Conservation (phyloP, 2,888 invertebrate species). For the Drosophila quinaria region DNA sequence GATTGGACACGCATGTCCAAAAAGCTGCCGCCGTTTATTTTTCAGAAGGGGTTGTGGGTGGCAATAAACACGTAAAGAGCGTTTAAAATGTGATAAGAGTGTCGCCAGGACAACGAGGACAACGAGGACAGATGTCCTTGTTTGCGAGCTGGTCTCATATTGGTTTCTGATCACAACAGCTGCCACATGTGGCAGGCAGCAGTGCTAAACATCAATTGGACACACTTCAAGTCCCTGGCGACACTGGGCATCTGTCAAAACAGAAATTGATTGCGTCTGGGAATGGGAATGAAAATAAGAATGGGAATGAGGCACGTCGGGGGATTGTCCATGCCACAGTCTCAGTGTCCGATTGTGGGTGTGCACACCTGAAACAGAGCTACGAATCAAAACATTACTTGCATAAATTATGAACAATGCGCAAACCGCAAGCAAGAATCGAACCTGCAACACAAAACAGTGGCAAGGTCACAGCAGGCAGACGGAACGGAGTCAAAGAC, state of each 20-base stretch:
- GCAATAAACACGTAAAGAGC: slow-evolving; percentile 79
- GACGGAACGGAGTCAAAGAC: not conserved
- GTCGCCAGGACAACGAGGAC: slow-evolving; percentile 74
- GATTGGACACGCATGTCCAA: slow-evolving; percentile 84
- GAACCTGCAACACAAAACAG: slow-evolving; percentile 53
- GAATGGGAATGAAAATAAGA: slow-evolving; percentile 41
- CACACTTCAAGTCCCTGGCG: slow-evolving; percentile 74
- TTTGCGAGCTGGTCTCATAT: slow-evolving; percentile 43
- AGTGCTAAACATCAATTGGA: slow-evolving; percentile 68
- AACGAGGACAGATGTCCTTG: slow-evolving; percentile 66
- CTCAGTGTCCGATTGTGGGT: slow-evolving; percentile 27
- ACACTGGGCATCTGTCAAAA: slow-evolving; percentile 75
- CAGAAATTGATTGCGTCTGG: slow-evolving; percentile 77
- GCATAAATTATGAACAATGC: slow-evolving; percentile 72
- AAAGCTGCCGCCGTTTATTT: slow-evolving; percentile 12
- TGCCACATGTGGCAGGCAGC: slow-evolving; percentile 34
- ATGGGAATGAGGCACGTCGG: not conserved
- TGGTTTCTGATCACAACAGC: slow-evolving; percentile 63
- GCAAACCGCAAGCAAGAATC: slow-evolving; percentile 54
- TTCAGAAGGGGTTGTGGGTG: not conserved
- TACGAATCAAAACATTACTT: slow-evolving; percentile 78
- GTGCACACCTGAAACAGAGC: slow-evolving; percentile 47
- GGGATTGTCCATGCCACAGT: too few relatives aligned
- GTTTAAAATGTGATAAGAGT: slow-evolving; percentile 76
- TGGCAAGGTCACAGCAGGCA: slow-evolving; percentile 66